Evolutionary conservation across 2,888 invertebrate genomes (phyloP).

Genomic region (Corythucha ciliata): DNA sequence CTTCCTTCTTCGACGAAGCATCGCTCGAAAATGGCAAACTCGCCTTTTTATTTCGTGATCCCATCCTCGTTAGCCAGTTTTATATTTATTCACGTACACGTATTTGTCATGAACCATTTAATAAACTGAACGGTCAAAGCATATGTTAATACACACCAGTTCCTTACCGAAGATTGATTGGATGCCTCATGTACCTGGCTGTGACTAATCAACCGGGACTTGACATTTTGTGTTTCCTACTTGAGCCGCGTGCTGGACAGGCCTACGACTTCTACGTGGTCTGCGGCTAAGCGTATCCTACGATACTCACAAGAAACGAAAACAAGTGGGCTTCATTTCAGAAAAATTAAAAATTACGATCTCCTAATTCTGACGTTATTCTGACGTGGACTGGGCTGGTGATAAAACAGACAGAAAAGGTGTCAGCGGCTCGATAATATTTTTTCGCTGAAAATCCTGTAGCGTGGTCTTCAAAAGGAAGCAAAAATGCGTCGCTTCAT

Average conservation of each 20-base stretch:
- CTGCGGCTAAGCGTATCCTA: slow-evolving; percentile 23
- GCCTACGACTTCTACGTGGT: slow-evolving; percentile 22
- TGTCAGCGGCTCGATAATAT: slow-evolving; percentile 13
- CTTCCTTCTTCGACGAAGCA: too few species aligned
- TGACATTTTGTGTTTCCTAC: slow-evolving; percentile 18
- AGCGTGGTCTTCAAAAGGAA: slow-evolving; percentile 15
- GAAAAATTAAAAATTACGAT: background rate
- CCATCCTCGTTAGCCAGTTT: too few species aligned
- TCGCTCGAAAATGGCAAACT: too few species aligned
- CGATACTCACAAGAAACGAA: background rate
- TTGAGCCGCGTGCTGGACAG: slow-evolving; percentile 26
- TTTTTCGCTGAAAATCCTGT: background rate
- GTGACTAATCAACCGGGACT: slow-evolving; percentile 24
- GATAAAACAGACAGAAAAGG: slow-evolving; percentile 15
- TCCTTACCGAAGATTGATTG: slow-evolving; percentile 26
- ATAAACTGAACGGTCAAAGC: too few species aligned
- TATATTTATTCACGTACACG: too few species aligned
- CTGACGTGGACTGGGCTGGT: slow-evolving; percentile 19
- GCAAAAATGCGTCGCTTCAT: background rate
- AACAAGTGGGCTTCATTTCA: background rate
- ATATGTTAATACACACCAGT: too few species aligned
- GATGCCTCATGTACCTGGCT: slow-evolving; percentile 24
- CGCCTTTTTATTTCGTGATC: too few species aligned
- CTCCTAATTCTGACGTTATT: background rate
- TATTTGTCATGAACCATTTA: too few species aligned